phyloP scores from a whole-genome alignment of 2,113 vertebrate genomes.

The Pterocles orientalis region DNA sequence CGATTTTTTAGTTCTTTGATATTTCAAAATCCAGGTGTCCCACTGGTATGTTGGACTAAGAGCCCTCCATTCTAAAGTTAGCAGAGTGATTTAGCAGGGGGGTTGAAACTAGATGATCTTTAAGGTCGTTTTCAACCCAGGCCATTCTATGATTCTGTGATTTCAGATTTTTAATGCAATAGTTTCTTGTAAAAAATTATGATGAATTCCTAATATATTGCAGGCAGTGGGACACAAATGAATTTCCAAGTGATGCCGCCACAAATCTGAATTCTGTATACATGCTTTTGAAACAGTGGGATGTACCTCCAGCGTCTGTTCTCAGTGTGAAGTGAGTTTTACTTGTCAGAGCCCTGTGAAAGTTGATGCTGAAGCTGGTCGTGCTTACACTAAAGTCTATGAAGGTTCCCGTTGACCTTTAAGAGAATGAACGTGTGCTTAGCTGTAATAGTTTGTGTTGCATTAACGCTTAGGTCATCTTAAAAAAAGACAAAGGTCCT shows the following conservation, averaged over 20 bases:
- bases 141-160: too few relatives aligned
- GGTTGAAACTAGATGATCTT: too few relatives aligned
- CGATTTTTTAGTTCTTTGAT: neutral
- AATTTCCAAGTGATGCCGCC: conserved; percentile 50
- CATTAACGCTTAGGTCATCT: neutral
- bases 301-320: neutral
- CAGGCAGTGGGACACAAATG: conserved; percentile 72
- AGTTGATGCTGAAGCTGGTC: neutral
- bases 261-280: conserved; percentile 74
- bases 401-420: neutral
- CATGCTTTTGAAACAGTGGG: conserved; percentile 33
- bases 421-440: neutral
- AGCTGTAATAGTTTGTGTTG: neutral
- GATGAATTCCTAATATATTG: neutral
- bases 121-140: too few relatives aligned
- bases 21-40: neutral
- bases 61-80: neutral
- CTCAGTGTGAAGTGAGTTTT: conserved; percentile 73
- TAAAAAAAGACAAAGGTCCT: neutral
- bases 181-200: neutral
- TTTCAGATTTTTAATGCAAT: neutral
- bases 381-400: neutral
- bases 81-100: neutral
- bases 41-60: neutral
- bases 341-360: neutral